phyloP scores from a whole-genome alignment of 2,113 vertebrate species.

The Pterophyllum scalare region DNA sequence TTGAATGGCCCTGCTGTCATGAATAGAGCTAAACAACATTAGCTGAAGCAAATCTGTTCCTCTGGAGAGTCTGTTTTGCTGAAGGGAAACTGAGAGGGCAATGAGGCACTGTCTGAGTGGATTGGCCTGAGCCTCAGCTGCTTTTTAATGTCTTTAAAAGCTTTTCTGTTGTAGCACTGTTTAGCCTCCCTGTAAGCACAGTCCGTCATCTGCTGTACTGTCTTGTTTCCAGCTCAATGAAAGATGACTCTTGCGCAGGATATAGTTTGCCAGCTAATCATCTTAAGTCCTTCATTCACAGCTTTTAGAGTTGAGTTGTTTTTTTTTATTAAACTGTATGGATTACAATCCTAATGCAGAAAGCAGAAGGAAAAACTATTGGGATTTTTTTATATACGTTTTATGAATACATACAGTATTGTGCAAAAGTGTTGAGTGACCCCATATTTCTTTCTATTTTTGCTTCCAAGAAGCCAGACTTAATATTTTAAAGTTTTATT shows the following conservation, averaged over 20 bases:
- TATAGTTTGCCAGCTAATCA: constrained; percentile 20
- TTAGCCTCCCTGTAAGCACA: constrained; percentile 23
- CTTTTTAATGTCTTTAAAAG: constrained; percentile 80
- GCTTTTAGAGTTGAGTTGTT: background rate
- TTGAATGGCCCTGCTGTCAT: constrained; percentile 10
- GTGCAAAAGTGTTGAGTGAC: too few species aligned
- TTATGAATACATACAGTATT: background rate
- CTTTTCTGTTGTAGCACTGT: constrained; percentile 57
- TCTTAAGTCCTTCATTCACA: constrained; percentile 14
- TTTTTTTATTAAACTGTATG: background rate
- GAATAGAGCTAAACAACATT: constrained; percentile 52
- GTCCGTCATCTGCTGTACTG: constrained; percentile 44
- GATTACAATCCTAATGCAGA: background rate
- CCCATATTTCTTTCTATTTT: too few species aligned
- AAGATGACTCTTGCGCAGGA: constrained; percentile 35
- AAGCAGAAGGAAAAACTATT: background rate
- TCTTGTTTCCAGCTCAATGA: constrained; percentile 52
- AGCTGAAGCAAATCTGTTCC: constrained; percentile 46
- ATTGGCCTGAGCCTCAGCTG: constrained; percentile 55
- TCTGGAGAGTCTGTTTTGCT: constrained; percentile 60
- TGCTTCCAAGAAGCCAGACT: too few species aligned
- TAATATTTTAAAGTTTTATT: too few species aligned
- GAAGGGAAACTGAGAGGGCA: constrained; percentile 45
- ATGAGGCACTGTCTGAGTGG: constrained; percentile 65
- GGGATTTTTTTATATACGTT: too few species aligned